These are phyloP conservation scores for Apaloderma vittatum DNA, from an alignment of 2,113 vertebrate genomes.

Conservation along the genomic window DNA sequence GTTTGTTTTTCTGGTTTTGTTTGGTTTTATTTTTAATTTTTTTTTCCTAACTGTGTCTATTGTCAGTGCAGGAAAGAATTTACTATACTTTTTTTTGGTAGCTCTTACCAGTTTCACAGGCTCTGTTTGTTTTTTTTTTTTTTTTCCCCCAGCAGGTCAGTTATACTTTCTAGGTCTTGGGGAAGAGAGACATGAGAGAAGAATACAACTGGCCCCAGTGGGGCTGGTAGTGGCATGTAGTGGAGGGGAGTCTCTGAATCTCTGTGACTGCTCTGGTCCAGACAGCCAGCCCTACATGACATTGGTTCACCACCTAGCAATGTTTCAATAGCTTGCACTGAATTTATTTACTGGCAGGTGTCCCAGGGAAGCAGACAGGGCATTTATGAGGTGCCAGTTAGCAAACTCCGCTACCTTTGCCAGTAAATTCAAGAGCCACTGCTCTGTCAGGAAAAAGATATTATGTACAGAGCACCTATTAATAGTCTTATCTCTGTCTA, in stretches of 20 bases:
- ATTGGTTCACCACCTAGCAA: neutral
- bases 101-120: neutral
- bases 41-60: neutral
- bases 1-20: neutral
- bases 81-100: neutral
- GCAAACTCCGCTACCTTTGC: neutral
- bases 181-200: neutral
- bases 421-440: neutral
- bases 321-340: neutral
- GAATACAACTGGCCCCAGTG: rapidly evolving
- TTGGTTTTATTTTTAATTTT: neutral
- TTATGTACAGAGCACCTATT: neutral
- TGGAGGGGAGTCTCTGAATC: neutral
- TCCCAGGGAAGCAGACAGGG: neutral
- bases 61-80: neutral
- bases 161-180: neutral
- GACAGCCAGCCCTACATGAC: neutral
- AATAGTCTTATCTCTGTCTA: neutral
- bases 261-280: neutral
- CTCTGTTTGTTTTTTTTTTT: neutral
- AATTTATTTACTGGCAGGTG: neutral
- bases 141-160: neutral
- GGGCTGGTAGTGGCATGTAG: neutral
- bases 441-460: neutral
- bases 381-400: slow-evolving; percentile 14